Conservation (phyloP, 2,797 vertebrate genomes). For the Loriculus beryllinus region DNA sequence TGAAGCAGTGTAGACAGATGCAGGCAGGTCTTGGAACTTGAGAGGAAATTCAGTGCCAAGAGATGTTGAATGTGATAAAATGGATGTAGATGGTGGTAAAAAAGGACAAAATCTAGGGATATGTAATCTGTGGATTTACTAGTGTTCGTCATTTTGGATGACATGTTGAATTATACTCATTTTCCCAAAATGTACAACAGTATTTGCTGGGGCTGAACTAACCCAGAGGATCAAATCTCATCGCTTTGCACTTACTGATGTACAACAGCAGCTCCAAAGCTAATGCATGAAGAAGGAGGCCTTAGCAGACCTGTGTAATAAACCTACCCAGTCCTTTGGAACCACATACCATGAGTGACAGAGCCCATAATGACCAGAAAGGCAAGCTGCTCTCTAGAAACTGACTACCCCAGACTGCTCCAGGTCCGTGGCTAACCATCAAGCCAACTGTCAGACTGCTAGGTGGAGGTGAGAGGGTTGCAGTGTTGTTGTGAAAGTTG, state of each 20-base stretch:
- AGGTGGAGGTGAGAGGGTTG: background rate
- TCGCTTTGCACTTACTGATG: background rate
- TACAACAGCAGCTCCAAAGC: background rate
- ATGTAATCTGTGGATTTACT: background rate
- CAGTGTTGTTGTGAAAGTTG: conserved; percentile 53
- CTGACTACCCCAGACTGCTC: background rate
- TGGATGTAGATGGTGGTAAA: background rate
- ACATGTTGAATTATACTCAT: background rate
- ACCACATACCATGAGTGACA: background rate
- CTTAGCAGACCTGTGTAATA: background rate
- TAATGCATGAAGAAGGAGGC: background rate
- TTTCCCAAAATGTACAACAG: background rate
- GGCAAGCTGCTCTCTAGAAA: background rate
- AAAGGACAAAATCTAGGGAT: background rate
- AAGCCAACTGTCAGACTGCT: conserved; percentile 43
- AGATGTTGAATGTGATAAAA: background rate
- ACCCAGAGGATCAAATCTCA: background rate
- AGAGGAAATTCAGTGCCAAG: background rate
- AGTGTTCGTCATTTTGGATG: background rate
- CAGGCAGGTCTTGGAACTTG: background rate
- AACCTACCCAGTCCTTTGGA: background rate
- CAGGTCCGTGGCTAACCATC: conserved; percentile 41
- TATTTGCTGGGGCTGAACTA: background rate
- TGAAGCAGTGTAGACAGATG: background rate
- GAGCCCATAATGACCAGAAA: background rate